phyloP scores from a whole-genome alignment of 2,113 vertebrate species.

The Sitta europaea region DNA sequence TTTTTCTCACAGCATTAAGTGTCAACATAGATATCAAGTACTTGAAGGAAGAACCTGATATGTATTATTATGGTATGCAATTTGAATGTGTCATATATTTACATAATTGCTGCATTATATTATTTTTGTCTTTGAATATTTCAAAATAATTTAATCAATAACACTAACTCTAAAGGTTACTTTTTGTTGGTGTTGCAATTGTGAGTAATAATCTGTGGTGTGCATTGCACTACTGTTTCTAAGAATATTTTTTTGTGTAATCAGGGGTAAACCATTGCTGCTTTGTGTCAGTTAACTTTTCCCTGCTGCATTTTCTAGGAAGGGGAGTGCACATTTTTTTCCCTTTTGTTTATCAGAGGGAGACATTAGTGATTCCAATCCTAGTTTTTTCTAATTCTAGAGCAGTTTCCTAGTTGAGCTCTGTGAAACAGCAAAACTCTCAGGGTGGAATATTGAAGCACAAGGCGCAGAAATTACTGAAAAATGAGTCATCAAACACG shows the following conservation, averaged over 20 bases:
- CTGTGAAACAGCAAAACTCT: not conserved
- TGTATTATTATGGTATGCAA: not conserved
- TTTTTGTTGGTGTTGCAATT: not conserved
- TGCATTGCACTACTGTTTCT: not conserved
- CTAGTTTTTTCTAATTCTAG: not conserved
- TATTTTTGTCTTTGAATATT: not conserved
- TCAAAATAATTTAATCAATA: not conserved
- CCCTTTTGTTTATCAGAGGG: not conserved
- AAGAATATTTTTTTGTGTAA: not conserved
- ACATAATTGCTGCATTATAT: not conserved
- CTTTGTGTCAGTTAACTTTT: not conserved
- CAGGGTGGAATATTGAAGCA: fast-evolving
- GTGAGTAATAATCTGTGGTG: not conserved
- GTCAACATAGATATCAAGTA: not conserved
- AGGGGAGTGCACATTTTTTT: not conserved
- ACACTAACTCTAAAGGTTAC: not conserved
- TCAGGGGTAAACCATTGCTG: not conserved
- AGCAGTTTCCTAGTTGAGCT: not conserved
- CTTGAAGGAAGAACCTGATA: not conserved
- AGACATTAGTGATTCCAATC: not conserved
- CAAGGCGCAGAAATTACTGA: not conserved
- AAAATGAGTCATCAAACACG: not conserved
- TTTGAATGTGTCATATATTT: not conserved
- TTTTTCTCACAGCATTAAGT: not conserved
- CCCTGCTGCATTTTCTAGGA: not conserved